Evolutionary conservation across 1,140 invertebrate genomes (phyloP), one percentile per base, ranked within the genome.

Genomic region (Scaptodrosophila lebanonensis): DNA sequence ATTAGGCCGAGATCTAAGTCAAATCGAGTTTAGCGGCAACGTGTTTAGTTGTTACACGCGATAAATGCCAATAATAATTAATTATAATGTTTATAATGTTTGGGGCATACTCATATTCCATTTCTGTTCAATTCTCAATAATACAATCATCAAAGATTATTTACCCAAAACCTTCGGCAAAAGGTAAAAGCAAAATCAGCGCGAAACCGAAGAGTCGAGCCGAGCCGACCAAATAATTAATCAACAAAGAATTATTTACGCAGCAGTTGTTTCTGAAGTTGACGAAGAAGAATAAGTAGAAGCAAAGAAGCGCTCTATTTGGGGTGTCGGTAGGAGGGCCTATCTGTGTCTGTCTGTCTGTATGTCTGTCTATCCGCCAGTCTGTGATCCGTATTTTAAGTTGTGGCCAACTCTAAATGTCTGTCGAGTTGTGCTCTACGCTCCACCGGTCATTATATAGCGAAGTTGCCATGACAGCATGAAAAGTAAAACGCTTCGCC

Each of bases 31-130:
- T 49, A 38, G 54, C 38, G 50, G 25, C 51, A 67, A 51, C 57
- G 57, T 56, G 45, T 70, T 76, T 65, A 53, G 57, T 76, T 76
- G 70, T n/a, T 71, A 76, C 42, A 53, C 66, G 52, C 52, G 59
- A 30, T 75, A 52, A 52, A 51, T 43, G 52, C 53, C 54, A n/a
- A 45, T 62, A 71, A 75, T 75, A 76, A 76, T 63, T 63, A 63
- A 63, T 63, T 63, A 63, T 50, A 32, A 39, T 29, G 51, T 66
- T 62, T 54, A 53, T 48, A 30, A 15, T 50, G 43, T 52, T 60
- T 56, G 17, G 30, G 39, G 53, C 25, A 25, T 45, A 44, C 32
- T 57, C 53, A 30, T 52, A 39, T 45, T 39, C 25, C 39, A 4
- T 25, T 25, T 25, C 8, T 25, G 8, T 25, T 25, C 8, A 51